Conservation (phyloP, 2,888 invertebrate genomes). For the Rhagonycha lutea region DNA sequence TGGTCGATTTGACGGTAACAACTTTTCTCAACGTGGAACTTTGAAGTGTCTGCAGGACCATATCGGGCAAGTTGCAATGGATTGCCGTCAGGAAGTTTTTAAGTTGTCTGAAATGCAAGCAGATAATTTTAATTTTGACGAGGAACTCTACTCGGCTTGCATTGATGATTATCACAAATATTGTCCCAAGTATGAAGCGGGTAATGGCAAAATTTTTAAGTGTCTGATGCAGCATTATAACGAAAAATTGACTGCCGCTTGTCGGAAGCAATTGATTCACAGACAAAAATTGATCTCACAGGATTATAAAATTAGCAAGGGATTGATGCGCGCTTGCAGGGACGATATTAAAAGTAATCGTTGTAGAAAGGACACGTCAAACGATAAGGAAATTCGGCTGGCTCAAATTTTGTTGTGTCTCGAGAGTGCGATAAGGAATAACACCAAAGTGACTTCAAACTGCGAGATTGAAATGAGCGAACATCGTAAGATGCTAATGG, state of each 20-base stretch:
- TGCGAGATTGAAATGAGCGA: conserved; percentile 90
- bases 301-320: conserved; percentile 89
- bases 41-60: conserved; percentile 81
- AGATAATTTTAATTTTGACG: conserved; percentile 84
- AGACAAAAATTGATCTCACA: conserved; percentile 87
- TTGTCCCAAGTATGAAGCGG: conserved; percentile 76
- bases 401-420: conserved; percentile 92
- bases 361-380: conserved; percentile 81
- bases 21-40: conserved; percentile 76
- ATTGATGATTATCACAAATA: conserved; percentile 78
- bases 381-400: conserved; percentile 81
- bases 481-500: conserved; percentile 88
- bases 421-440: conserved; percentile 76
- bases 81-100: conserved; percentile 80
- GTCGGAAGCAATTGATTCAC: conserved; percentile 81
- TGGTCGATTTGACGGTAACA: conserved; percentile 67
- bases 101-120: conserved; percentile 88
- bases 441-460: conserved; percentile 72
- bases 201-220: conserved; percentile 83
- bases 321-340: conserved; percentile 85
- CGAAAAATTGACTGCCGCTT: conserved; percentile 68
- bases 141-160: conserved; percentile 89
- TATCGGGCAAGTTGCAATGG: conserved; percentile 62
- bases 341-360: conserved; percentile 86
- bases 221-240: conserved; percentile 85